A percentile compares a stretch with the other conserved stretches of the same genome.
These are phyloP conservation scores for Echinops telfairi DNA, from an alignment of 2,113 vertebrate genomes.

Conservation along the genomic window DNA sequence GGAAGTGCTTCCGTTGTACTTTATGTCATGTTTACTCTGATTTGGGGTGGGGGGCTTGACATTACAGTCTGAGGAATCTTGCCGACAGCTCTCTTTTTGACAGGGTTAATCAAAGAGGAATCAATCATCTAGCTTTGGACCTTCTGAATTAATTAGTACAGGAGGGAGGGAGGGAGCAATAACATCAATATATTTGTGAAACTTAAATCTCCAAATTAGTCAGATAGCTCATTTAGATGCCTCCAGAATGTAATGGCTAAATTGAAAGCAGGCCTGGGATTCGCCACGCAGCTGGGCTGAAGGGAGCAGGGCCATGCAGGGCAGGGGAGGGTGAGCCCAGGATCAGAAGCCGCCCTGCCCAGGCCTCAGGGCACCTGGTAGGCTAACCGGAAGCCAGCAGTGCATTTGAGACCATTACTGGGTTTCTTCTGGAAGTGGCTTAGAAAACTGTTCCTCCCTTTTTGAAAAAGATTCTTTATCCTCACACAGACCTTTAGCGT, in stretches of 20 bases:
- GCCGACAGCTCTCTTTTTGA: not conserved
- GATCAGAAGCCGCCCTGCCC: not conserved
- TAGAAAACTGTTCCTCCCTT: not conserved
- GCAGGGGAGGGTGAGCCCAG: not conserved
- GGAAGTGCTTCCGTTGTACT: conserved; percentile 33
- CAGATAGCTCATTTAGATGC: conserved; percentile 28
- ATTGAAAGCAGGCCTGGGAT: conserved; percentile 34
- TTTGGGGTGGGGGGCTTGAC: not conserved
- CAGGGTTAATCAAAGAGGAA: conserved; percentile 39
- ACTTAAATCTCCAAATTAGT: not conserved
- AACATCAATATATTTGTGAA: conserved; percentile 17
- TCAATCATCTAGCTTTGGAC: not conserved
- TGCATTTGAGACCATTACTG: not conserved
- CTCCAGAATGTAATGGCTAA: not conserved
- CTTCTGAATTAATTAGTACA: conserved; percentile 53
- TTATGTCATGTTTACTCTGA: not conserved
- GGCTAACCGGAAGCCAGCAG: not conserved
- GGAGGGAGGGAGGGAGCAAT: conserved; percentile 1
- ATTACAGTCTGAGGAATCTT: not conserved
- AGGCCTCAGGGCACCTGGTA: too few species aligned
- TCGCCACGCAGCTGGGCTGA: not conserved
- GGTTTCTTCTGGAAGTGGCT: not conserved
- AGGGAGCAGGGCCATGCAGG: not conserved
- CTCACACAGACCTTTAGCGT: not conserved
- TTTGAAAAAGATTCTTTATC: conserved; percentile 33